These are phyloP conservation scores for Erebia palarica DNA, from an alignment of 2,888 invertebrate genomes.

Conservation along the genomic window DNA sequence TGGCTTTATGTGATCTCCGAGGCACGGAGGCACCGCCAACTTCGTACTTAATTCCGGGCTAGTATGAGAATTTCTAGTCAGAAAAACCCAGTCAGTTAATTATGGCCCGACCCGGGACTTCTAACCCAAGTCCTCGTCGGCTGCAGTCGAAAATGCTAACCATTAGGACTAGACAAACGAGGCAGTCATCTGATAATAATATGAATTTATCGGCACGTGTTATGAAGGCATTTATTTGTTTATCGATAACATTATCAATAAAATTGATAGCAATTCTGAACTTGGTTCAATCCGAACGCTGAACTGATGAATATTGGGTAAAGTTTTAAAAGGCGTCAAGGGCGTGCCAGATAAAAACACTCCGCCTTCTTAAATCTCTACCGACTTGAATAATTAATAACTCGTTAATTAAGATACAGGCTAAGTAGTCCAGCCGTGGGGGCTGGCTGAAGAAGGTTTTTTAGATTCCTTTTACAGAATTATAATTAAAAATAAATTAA, in stretches of 20 bases:
- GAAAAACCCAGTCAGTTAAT: no score
- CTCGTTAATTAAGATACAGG: constrained; percentile 77
- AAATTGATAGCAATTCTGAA: constrained; percentile 53
- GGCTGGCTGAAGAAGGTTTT: constrained; percentile 49
- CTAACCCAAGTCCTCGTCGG: no score
- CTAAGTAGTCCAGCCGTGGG: constrained; percentile 67
- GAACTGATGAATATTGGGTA: background rate
- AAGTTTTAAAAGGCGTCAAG: constrained; percentile 55
- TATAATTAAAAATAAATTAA: constrained; percentile 4
- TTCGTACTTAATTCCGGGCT: no score
- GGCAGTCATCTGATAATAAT: constrained; percentile 10
- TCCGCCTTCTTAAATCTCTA: constrained; percentile 75
- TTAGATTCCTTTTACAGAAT: constrained; percentile 4
- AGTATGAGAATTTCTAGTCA: no score
- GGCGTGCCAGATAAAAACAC: constrained; percentile 67
- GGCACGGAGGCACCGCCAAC: no score
- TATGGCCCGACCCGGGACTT: no score
- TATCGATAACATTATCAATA: constrained; percentile 49
- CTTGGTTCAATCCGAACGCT: constrained; percentile 39
- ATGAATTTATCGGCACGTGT: constrained; percentile 19
- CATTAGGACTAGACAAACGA: no score
- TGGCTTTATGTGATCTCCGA: no score
- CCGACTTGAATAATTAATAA: constrained; percentile 74
- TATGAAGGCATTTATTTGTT: constrained; percentile 20
- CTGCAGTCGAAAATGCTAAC: no score